Base-by-base conservation (phyloP, 1,140 invertebrate species). In the Eupristina koningsbergeri region DNA sequence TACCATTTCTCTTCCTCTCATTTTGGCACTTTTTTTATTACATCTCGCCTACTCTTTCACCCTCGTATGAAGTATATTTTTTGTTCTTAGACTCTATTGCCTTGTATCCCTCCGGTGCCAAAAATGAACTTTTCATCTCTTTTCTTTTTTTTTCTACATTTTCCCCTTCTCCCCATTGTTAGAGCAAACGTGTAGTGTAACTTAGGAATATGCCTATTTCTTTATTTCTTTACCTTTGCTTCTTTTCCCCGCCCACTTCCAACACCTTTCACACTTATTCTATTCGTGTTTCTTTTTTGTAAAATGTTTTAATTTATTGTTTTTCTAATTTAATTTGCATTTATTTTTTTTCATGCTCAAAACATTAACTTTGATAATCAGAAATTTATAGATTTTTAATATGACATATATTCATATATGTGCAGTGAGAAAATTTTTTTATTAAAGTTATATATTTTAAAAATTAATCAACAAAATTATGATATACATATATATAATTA, bases 111-210 rank as follows among this genome's bases (percentile, higher is more conserved):
- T 22, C 13, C 22, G 47, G 31, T 53, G 67, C 50, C 50, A 73
- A 63, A 64, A 81, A 73, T 73, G 79, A 81, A 73, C 79, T 34
- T 50, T 73, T 73, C 79, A 67, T 41, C 34, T n/a, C 61, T 73
- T 73, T 36, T 81, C 53, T 34, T 34, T 64, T 11, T 6, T 67
- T 39, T 61, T 36, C 22, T 41, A 3, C 31, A 29, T 41, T 13
- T 47, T 19, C 17, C 22, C 26, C n/a, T 9, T 22, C 9, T 71
- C 41, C 36, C n/a, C n/a, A n/a, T n/a, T n/a, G n/a, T 71, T 13
- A 34, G 53, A 58, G 26, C 26, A 26, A 22, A 17, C 19, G 53
- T 26, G 9, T 6, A 26, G 53, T 58, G 5, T 26, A 58, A 26
- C 9, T 26, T 3, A 58, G 2, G 9, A 26, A 58, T 58, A 58